phyloP scores from a whole-genome alignment of 1,140 invertebrate genomes.

The honey bee (Apis mellifera) region Amel_HAv3.1 CM009945.2:5727501-5728000 shows the following conservation, averaged over 20 bases:
- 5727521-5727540: not conserved
- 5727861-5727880: too few relatives aligned
- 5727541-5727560: conserved; percentile 9
- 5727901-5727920: too few relatives aligned
- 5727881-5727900: too few relatives aligned
- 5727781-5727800: conserved; percentile 43
- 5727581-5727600: conserved; percentile 52
- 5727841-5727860: too few relatives aligned
- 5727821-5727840: conserved; percentile 39
- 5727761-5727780: conserved; percentile 43
- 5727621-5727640: conserved; percentile 38
- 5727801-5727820: conserved; percentile 9
- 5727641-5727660: conserved; percentile 56
- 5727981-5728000: too few relatives aligned
- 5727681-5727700: conserved; percentile 50
- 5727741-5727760: conserved; percentile 40
- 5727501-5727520: conserved; percentile 30
- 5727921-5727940: too few relatives aligned
- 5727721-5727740: not conserved
- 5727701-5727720: not conserved
- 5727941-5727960: too few relatives aligned
- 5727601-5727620: conserved; percentile 53
- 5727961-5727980: too few relatives aligned
- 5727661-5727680: conserved; percentile 64
- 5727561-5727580: conserved; percentile 59